Evolutionary conservation across 2,888 invertebrate species (phyloP), one percentile per base, ranked within the genome.

Genomic region (Alentia gelatinosa): DNA sequence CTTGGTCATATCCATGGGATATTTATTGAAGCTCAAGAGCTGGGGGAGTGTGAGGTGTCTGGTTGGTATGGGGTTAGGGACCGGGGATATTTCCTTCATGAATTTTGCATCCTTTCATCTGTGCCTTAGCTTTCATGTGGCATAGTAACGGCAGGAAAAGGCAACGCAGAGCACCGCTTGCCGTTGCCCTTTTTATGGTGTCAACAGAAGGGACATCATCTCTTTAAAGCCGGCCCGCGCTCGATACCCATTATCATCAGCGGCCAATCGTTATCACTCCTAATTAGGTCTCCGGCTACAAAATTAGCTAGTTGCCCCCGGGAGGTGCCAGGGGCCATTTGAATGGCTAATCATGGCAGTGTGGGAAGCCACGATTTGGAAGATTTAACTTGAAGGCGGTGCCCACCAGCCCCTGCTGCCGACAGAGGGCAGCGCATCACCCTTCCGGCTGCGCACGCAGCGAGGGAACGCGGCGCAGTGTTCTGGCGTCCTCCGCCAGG

Each of bases 41-140:
- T 12, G 47, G 47, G 56, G 56, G 23, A n/a, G 56, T 19, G 56
- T 3, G 9, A n/a, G 12, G 56, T 12, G 19, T 3, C 56, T 56
- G 56, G 23, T 56, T 56, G 56, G 56, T 56, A 56, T 56, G 56
- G 56, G 56, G 56, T 56, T 56, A 56, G 56, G 1, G 35, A 19
- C 23, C 23, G 26, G 79, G 39, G 79, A 39, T 35, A 79, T 39
- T 79, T 35, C 79, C 79, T 79, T 79, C 79, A 79, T 79, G 79
- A 79, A 79, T 79, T 79, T 79, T 79, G 79, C 79, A 79, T 23
- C 37, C 79, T 79, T 79, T 79, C 74, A 74, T 74, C 79, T 19
- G 1, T 37, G 79, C 79, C 15, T 33, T 39, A 39, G 79, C 79
- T 79, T 37, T 79, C 79, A 79, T 79, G 79, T 79, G 79, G 79